Base-by-base conservation (phyloP, 2,888 invertebrate genomes). In the Tryphoninae sp. region DNA sequence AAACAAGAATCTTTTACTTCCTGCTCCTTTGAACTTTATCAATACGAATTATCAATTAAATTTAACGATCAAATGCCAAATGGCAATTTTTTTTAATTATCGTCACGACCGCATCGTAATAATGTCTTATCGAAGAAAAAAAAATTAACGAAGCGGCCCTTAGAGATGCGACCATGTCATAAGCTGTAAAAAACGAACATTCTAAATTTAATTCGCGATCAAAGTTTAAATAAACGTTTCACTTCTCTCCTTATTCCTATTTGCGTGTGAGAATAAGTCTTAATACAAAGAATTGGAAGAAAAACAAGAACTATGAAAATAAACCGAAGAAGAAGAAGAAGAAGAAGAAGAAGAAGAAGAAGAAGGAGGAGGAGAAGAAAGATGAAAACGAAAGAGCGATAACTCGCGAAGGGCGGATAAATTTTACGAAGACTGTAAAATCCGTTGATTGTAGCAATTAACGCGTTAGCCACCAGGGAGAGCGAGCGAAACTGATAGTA, bases 351-450 rank as follows among this genome's bases (percentile, higher is more conserved):
- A 64, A 55, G 26, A 75, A 45, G 53, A 22, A 23, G 49, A 40
- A 40, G 59, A 19, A 49, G 42, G 53, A 51, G 42, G 51, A 59
- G 26, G 3, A 26, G 26, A n/a, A 45, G 45, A 22, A 65, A 65
- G 22, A 13, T 45, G 6, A 13, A 23, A 1, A 23, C 33, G 49
- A 23, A 40, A 73, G 68, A 45, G 67, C 33, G 59, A 67, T 75
- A 75, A 75, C 22, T 75, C 59, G 59, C 59, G 22, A 59, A 59
- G 49, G 23, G 11, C 19, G 55, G 69, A 78, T 69, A 74, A 76
- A 78, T 74, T 74, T 81, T 74, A 81, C 64, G 69, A 49, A 59
- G 74, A 74, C 69, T 73, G 69, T 81, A 58, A 78, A 78, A 65
- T 51, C 53, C 40, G 69, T 53, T 78, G 69, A 74, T 78, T 69